Evolutionary conservation across 37 sponge, comb jelly and placozoan genomes (phyloP), one percentile per base, ranked within the genome.

Genomic region (Oscarella lobularis): DNA sequence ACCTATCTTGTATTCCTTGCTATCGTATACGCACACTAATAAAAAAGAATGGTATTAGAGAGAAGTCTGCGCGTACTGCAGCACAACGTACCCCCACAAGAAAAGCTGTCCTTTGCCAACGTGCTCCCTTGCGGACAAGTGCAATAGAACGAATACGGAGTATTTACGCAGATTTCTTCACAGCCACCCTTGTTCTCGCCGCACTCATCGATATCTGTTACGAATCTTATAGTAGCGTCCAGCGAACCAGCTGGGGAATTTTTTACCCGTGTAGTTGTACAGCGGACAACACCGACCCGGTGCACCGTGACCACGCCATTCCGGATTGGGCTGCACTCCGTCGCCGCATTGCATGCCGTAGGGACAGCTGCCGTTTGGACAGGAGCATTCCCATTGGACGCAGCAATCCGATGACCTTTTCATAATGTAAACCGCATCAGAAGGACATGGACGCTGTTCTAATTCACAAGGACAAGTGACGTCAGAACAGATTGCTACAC

Each of bases 161-260:
- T 35, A 38, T 90, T 83, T 6, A 71, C 20, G 40, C 91, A 90
- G 9, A 33, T 4, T 5, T 81, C 77, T 38, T 81, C 73, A 74
- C 91, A 90, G 38, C 78, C 69, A 3, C 75, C 80, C 38, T 72
- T 72, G 4, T 41, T 4, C 30, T 35, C 48, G 37, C 5, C 37
- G 66, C 91, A 90, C 30, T 90, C 91, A 79, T 90, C 79, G 74
- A 90, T 86, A 78, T 90, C 91, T 90, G 81, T n/a, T n/a, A n/a
- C n/a, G n/a, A n/a, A n/a, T n/a, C n/a, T n/a, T n/a, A n/a, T n/a
- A n/a, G n/a, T n/a, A n/a, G n/a, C n/a, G n/a, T n/a, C n/a, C n/a
- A n/a, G n/a, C n/a, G 40, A 30, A 75, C 31, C 41, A 75, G 30
- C 31, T n/a, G 31, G 6, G 31, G 41, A 31, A 40, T n/a, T 0